phyloP scores from a whole-genome alignment of 2,797 vertebrate species.

The Triplophysa bombifrons region DNA sequence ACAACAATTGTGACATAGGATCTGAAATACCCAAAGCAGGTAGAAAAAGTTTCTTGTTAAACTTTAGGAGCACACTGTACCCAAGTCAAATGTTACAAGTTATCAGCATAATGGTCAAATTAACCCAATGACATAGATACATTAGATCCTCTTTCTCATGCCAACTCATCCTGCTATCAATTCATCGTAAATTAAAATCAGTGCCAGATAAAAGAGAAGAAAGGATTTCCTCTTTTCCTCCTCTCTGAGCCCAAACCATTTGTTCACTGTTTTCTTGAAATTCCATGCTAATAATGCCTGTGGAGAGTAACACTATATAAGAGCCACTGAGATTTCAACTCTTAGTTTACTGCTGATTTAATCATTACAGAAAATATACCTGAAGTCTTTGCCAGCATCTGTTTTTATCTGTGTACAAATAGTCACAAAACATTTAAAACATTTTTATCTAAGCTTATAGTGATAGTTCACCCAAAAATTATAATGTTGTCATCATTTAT shows the following conservation, averaged over 20 bases:
- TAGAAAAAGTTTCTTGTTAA: constrained; percentile 44
- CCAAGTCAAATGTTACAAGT: constrained; percentile 67
- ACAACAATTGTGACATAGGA: constrained; percentile 51
- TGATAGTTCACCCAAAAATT: too few relatives aligned
- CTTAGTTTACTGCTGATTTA: constrained; percentile 16
- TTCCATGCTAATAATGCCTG: constrained; percentile 27
- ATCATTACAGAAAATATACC: constrained; percentile 20
- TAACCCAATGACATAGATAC: constrained; percentile 22
- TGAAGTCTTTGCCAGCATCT: too few relatives aligned
- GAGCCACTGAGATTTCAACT: constrained; percentile 16
- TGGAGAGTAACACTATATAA: constrained; percentile 22
- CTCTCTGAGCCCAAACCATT: constrained; percentile 31
- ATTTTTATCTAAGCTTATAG: too few relatives aligned
- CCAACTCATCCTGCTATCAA: neutral
- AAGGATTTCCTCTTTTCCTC: constrained; percentile 25
- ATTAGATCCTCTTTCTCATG: constrained; percentile 16
- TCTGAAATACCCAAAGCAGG: constrained; percentile 37
- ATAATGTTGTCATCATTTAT: too few relatives aligned
- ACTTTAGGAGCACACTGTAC: constrained; percentile 61
- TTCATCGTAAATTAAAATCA: constrained; percentile 21
- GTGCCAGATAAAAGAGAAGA: constrained; percentile 15
- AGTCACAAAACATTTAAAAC: too few relatives aligned
- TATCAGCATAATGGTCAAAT: constrained; percentile 51
- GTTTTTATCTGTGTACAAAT: too few relatives aligned
- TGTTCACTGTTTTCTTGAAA: constrained; percentile 33